A percentile compares a stretch with the other conserved stretches of the same genome.
Conservation (phyloP, 2,888 invertebrate genomes). For the Lamellibrachia satsuma region DNA sequence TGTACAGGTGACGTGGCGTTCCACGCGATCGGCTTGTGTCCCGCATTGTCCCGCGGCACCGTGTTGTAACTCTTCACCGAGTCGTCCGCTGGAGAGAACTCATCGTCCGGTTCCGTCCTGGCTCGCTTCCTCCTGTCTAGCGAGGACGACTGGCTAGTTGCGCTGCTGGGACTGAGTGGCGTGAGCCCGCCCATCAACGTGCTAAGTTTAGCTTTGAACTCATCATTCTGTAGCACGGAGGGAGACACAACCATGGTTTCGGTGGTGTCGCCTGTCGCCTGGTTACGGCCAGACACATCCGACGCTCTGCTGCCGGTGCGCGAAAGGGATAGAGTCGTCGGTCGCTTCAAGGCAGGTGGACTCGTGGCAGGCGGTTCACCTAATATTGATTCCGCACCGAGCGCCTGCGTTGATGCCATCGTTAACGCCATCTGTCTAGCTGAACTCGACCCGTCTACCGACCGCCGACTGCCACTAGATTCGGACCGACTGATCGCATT, state of each 20-base stretch:
- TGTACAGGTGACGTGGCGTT: conserved; percentile 23
- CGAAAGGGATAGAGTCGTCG: background rate
- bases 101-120: background rate
- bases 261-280: background rate
- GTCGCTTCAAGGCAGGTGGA: background rate
- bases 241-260: background rate
- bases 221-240: background rate
- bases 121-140: conserved; percentile 11
- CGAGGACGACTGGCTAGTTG: background rate
- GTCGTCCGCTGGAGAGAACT: background rate
- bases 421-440: conserved; percentile 1
- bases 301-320: background rate
- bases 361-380: background rate
- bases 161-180: background rate
- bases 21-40: background rate
- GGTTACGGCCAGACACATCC: background rate
- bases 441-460: background rate
- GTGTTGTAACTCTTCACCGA: background rate
- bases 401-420: background rate
- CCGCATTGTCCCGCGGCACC: background rate
- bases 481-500: background rate
- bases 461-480: background rate
- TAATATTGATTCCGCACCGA: background rate
- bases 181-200: conserved; percentile 1
- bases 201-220: background rate